Conservation (phyloP, 2,888 invertebrate species). For the Pecten maximus region DNA sequence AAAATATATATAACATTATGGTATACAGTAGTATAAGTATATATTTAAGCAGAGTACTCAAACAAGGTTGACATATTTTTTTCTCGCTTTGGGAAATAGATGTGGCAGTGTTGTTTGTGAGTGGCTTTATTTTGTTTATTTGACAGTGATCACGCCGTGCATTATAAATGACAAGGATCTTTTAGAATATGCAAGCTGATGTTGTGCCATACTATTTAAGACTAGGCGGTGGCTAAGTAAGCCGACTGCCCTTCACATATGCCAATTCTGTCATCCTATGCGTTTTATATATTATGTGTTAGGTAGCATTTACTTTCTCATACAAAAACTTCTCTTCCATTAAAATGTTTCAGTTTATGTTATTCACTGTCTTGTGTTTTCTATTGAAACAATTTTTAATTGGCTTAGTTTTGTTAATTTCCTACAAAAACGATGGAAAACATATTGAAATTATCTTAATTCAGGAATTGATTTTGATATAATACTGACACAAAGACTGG, state of each 20-base stretch:
- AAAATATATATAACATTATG: neutral
- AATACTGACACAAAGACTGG: no score
- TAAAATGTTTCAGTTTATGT: conserved; percentile 25
- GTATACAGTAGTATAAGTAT: neutral
- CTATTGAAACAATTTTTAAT: neutral
- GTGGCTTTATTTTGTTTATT: conserved; percentile 12
- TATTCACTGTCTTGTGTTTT: neutral
- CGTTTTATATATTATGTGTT: conserved; percentile 22
- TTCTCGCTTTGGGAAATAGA: neutral
- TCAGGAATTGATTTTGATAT: no score
- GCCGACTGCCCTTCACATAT: neutral
- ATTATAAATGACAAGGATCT: conserved; percentile 9
- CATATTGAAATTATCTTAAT: no score
- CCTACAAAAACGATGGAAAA: no score
- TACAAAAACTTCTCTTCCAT: conserved; percentile 8
- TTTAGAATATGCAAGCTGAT: conserved; percentile 32
- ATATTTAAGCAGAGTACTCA: neutral
- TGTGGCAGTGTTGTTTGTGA: neutral
- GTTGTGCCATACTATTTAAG: conserved; percentile 35
- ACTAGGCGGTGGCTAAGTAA: neutral
- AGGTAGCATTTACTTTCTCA: conserved; percentile 29
- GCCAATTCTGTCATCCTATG: conserved; percentile 27
- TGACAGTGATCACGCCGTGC: conserved; percentile 33
- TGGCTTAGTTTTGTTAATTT: no score
- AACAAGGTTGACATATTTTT: neutral